Evolutionary conservation across 2,888 invertebrate species (phyloP).

Genomic region (Drosophila anceps): DNA sequence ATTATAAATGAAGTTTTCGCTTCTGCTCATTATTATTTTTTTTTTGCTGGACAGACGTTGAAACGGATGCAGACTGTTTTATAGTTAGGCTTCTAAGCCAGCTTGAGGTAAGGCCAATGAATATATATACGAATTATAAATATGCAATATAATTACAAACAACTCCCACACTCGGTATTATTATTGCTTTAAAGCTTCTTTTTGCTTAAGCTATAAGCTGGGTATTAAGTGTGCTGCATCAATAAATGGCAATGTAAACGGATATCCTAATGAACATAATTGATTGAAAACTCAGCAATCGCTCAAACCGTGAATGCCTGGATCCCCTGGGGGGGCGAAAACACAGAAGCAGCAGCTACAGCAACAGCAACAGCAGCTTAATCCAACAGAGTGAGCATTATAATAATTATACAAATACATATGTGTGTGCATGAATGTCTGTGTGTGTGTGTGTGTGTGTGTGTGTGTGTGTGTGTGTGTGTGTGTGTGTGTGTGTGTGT

Average conservation of each 20-base stretch:
- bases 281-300: slow-evolving; percentile 65
- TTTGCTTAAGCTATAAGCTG: not conserved
- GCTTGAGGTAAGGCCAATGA: not conserved
- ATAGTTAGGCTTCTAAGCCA: not conserved
- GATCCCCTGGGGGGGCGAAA: not conserved
- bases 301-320: slow-evolving; percentile 43
- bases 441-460: not conserved
- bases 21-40: not conserved
- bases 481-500: not conserved
- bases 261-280: slow-evolving; percentile 46
- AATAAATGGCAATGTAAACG: slow-evolving; percentile 38
- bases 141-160: not conserved
- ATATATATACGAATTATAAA: not conserved
- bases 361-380: slow-evolving; percentile 36
- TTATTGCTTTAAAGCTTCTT: not conserved
- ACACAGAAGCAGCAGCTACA: slow-evolving; percentile 17
- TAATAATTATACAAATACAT: slow-evolving; percentile 57
- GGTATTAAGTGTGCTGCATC: slow-evolving; percentile 4
- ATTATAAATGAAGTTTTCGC: not conserved
- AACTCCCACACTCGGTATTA: not conserved
- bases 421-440: not conserved
- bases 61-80: not conserved
- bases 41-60: not conserved
- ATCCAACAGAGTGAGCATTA: slow-evolving; percentile 54
- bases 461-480: not conserved